These are phyloP conservation scores for Phocides pigmalion DNA, from an alignment of 1,140 invertebrate species.

Conservation along the genomic window DNA sequence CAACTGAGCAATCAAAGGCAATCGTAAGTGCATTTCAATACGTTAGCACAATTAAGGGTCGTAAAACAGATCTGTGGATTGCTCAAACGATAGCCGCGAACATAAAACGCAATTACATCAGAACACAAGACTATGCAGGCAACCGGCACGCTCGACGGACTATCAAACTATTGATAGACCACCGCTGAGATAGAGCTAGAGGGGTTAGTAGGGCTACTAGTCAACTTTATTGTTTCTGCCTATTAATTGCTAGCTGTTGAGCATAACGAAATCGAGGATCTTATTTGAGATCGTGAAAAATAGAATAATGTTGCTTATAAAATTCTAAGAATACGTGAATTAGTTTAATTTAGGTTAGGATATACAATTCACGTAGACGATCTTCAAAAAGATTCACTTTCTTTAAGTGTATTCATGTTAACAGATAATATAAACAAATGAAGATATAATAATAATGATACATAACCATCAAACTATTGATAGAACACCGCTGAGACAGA, in stretches of 20 bases:
- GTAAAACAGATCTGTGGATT: constrained; percentile 44
- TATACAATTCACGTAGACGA: too few relatives aligned
- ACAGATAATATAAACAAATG: too few relatives aligned
- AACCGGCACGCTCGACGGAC: constrained; percentile 39
- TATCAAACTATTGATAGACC: constrained; percentile 54
- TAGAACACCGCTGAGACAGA: constrained; percentile 41
- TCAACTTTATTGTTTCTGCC: constrained; percentile 14
- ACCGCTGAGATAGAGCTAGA: constrained; percentile 37
- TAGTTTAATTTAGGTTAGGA: too few relatives aligned
- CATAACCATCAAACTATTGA: constrained; percentile 53
- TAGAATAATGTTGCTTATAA: too few relatives aligned
- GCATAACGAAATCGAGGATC: background rate
- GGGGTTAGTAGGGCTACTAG: constrained; percentile 32
- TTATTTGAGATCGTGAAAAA: background rate
- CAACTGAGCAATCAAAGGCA: background rate
- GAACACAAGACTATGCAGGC: constrained; percentile 46
- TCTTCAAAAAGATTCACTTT: too few relatives aligned
- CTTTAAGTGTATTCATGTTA: too few relatives aligned
- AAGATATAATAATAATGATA: too few relatives aligned
- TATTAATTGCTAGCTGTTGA: background rate
- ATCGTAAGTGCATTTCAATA: background rate
- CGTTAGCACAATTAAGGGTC: constrained; percentile 40
- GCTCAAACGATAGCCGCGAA: constrained; percentile 45
- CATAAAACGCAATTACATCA: constrained; percentile 61
- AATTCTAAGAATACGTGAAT: too few relatives aligned